Evolutionary conservation across 2,888 invertebrate species (phyloP).

Genomic region (Drosophila maculinotata): DNA sequence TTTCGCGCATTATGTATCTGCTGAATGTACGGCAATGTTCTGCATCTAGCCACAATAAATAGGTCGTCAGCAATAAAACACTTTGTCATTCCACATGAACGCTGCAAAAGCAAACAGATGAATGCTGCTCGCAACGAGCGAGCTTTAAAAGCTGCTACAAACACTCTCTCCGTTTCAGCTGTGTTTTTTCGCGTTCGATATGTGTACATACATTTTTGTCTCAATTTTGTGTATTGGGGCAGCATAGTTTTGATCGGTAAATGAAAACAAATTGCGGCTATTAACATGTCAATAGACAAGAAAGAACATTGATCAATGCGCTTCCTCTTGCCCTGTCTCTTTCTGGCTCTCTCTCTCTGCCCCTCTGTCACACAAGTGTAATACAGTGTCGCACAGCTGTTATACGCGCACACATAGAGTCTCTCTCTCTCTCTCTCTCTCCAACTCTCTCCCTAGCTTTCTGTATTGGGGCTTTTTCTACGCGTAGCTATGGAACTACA

Average conservation of each 20-base stretch:
- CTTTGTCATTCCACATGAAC: conserved; percentile 48
- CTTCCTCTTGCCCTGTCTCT: neutral
- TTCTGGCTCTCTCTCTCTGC: neutral
- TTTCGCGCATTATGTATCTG: conserved; percentile 10
- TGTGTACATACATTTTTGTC: neutral
- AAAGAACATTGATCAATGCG: conserved; percentile 52
- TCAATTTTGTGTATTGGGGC: neutral
- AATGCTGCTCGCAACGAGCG: conserved; percentile 9
- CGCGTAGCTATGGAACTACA: conserved; percentile 44
- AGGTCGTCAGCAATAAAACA: conserved; percentile 70
- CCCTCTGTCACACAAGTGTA: neutral
- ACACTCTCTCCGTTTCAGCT: conserved; percentile 7
- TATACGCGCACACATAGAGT: conserved; percentile 4
- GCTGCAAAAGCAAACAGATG: conserved; percentile 38
- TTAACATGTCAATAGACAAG: conserved; percentile 56
- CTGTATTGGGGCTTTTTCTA: conserved; percentile 3
- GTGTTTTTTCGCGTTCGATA: conserved; percentile 12
- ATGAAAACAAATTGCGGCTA: conserved; percentile 57
- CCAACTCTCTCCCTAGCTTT: conserved; percentile 8
- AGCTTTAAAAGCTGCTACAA: conserved; percentile 19
- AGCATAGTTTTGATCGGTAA: conserved; percentile 42
- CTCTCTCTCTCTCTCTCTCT: neutral
- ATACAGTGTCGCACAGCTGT: conserved; percentile 33
- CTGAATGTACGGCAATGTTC: conserved; percentile 48
- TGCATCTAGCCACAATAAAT: conserved; percentile 56